Evolutionary conservation across 2,113 vertebrate genomes (phyloP), one percentile per base, ranked within the genome.

Genomic region (Rhynchomys soricoides): DNA sequence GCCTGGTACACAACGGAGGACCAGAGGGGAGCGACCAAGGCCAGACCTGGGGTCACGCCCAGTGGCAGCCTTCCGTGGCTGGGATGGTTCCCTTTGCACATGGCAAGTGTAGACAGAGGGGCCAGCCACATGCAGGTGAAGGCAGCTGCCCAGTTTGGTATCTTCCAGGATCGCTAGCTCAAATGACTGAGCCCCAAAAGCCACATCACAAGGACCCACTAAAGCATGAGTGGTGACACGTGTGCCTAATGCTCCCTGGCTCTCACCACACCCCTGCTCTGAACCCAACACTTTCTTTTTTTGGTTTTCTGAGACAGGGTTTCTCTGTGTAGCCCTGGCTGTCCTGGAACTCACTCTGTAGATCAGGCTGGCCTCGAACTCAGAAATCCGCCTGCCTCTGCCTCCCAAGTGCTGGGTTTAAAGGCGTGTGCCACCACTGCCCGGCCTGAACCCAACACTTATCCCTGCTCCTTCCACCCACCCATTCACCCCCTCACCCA

Each of bases 1-100:
- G 75, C 71, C 81, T 92, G 93, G 79, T 55, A 75, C 79, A 43
- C 68, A 5, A 62, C 19, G 55, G 45, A 93, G 87, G 34, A 68
- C 79, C 75, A 71, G 86, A 94, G 90, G 94, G 57, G 82, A 90
- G 85, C 13, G 6, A 13, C 45, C 86, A 4, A 16, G 8, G 55
- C 21, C 68, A 79, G 95, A 40, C 77, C 59, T 57, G 62, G 40
- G 48, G n/a, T 43, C 17, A 3, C 75, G 26, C 90, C 71, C 68
- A 50, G 45, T 0, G 17, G 55, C 62, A 22, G 52, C 24, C 24
- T 29, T 71, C 77, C 86, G n/a, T 50, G 55, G 64, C 86, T 34
- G 57, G 45, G 50, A 48, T 34, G 52, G 11, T 50, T n/a, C 75
- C 34, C 34, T 71, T 40, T 73, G 78, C 62, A 19, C 3, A 48